Percentiles rank a stretch among this genome's conserved stretches.
Evolutionary conservation across 2,888 invertebrate genomes (phyloP).

Genomic region (Podabrus alpinus): DNA sequence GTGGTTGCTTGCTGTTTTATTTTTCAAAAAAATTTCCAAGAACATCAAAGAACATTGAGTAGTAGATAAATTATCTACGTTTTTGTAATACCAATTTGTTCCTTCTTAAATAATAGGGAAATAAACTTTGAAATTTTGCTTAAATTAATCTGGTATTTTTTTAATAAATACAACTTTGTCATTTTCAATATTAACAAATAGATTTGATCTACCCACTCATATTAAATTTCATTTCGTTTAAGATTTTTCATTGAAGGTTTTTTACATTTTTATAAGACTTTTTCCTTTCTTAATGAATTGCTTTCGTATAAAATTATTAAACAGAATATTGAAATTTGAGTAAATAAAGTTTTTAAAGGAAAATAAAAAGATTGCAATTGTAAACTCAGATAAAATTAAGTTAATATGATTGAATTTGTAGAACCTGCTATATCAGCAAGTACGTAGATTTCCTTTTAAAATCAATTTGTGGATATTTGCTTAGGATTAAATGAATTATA

Average conservation of each 20-base stretch:
- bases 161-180: background rate
- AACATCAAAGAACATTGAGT: background rate
- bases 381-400: background rate
- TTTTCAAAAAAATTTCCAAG: background rate
- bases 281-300: background rate
- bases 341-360: background rate
- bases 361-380: background rate
- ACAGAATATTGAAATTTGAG: background rate
- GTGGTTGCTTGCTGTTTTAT: constrained; percentile 7
- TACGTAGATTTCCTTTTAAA: background rate
- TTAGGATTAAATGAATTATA: background rate
- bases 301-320: background rate
- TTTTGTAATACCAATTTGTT: background rate
- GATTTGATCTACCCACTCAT: background rate
- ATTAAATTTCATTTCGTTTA: background rate
- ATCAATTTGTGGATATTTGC: background rate
- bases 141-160: background rate
- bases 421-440: background rate
- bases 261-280: background rate
- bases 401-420: background rate
- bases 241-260: background rate
- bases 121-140: background rate
- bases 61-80: background rate
- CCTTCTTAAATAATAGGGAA: background rate
- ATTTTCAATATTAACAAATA: background rate